A percentile compares a stretch with the other conserved stretches of the same genome.
Conservation (phyloP, 2,888 invertebrate species). For the Pyrrhia umbra region DNA sequence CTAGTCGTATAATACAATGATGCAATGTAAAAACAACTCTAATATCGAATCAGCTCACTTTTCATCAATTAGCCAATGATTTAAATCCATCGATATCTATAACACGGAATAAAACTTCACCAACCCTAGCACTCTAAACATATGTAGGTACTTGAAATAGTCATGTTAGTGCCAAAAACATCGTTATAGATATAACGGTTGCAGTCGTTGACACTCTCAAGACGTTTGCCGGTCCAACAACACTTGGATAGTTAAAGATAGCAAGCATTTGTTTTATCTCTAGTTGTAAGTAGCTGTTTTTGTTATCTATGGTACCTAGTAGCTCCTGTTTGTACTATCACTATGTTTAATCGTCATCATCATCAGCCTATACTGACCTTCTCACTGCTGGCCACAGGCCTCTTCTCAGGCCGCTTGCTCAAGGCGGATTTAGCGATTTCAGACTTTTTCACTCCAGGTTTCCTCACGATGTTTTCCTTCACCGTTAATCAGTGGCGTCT, state of each 20-base stretch:
- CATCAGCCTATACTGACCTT: no score
- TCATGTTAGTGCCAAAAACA: slow-evolving; percentile 76
- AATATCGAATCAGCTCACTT: no score
- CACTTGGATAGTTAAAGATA: slow-evolving; percentile 11
- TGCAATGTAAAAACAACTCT: no score
- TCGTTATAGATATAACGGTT: slow-evolving; percentile 72
- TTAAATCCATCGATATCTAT: background rate
- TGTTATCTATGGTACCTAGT: slow-evolving; percentile 3
- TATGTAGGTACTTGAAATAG: slow-evolving; percentile 61
- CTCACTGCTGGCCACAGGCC: no score
- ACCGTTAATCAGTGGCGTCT: no score
- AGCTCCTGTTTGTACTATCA: slow-evolving; percentile 16
- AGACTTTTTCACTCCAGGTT: no score
- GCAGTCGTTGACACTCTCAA: slow-evolving; percentile 56
- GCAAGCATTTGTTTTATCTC: slow-evolving; percentile 4
- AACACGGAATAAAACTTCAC: background rate
- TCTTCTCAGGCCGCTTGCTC: no score
- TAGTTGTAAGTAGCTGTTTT: background rate
- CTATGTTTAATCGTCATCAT: no score
- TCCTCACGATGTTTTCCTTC: no score
- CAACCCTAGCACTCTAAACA: slow-evolving; percentile 56
- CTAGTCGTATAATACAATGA: no score
- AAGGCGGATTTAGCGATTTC: no score
- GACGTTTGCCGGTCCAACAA: slow-evolving; percentile 15
- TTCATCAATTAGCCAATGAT: no score